A percentile compares a stretch with the other conserved stretches of the same genome.
These are phyloP conservation scores for Limnephilus lunatus DNA, from an alignment of 2,888 invertebrate genomes.

Conservation along the genomic window DNA sequence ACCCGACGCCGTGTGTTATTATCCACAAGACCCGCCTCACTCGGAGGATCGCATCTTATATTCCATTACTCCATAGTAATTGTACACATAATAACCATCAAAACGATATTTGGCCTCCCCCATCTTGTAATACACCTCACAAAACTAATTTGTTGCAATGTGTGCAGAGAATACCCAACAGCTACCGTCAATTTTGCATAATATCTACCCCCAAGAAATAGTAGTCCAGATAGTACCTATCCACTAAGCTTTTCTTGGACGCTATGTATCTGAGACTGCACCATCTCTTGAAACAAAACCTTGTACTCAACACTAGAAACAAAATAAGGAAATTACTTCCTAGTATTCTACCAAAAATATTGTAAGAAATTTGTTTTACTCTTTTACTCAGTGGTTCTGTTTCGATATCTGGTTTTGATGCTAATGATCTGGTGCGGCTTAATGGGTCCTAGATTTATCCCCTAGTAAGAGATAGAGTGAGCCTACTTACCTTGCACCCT, in stretches of 20 bases:
- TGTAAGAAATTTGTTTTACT: neutral
- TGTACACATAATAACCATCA: conserved; percentile 48
- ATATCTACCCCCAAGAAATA: conserved; percentile 70
- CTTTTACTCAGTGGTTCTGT: conserved; percentile 2
- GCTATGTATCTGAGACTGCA: conserved; percentile 38
- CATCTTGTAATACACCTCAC: conserved; percentile 10
- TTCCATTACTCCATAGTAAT: conserved; percentile 53
- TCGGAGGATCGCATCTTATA: conserved; percentile 48
- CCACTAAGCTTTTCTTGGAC: conserved; percentile 61
- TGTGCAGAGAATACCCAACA: conserved; percentile 74
- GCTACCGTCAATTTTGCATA: conserved; percentile 75
- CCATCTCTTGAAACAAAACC: neutral
- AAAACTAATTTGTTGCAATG: conserved; percentile 80
- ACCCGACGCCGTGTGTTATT: conserved; percentile 17
- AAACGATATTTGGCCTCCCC: conserved; percentile 53
- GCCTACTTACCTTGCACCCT: conserved; percentile 59
- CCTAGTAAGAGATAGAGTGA: conserved; percentile 38
- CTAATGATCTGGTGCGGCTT: conserved; percentile 16
- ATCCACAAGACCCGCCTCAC: conserved; percentile 24
- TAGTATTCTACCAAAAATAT: neutral
- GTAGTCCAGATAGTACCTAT: conserved; percentile 38
- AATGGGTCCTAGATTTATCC: conserved; percentile 46
- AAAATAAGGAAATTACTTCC: neutral
- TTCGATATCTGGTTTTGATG: neutral
- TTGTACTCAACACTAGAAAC: neutral